Base-by-base conservation (phyloP, 2,797 vertebrate species). In the Muscicapa striata region DNA sequence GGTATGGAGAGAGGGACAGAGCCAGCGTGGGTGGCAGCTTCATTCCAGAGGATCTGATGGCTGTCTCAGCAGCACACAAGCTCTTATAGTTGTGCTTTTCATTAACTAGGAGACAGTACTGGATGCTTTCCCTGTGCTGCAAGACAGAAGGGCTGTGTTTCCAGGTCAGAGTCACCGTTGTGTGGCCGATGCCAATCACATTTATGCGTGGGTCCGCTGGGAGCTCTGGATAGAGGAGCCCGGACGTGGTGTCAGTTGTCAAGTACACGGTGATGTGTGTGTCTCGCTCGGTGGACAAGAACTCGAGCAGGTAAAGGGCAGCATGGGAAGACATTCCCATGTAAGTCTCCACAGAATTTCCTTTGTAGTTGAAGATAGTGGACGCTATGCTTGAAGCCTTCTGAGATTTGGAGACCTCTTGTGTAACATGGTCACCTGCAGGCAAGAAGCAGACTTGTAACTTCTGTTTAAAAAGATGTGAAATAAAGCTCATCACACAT, bases 131-230 rank as follows among this genome's bases (percentile, higher is more conserved):
- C 76, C 91, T 80, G 5, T 96, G 94, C 82, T 95, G 94, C 70
- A 94, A 73, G 20, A 97, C 74, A 14, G 98, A 98, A n/a, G 97
- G 94, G 46, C 99, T 99, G 66, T 98, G 98, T 52, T 96, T 97
- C 99, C 99, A 99, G 90, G 98, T 98, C 82, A 99, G 98, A 54
- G 98, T 99, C 87, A 98, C 98, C 2, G 98, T 98, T n/a, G 98
- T 98, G 93, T 98, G 98, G 36, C 98, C 98, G 6, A 98, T 88
- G 15, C 98, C 98, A 1, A 98, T 67, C 2, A 98, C 97, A 62
- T 98, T 98, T 55, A 99, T 97, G n/a, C 92, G 98, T 14, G 98
- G 97, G 93, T 99, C 98, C 15, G 66, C 63, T 3, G 99, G 98
- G 10, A 99, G 97, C 62, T 98, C 96, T 9, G 99, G 99, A 38